Evolutionary conservation across 2,888 invertebrate species (phyloP).

Genomic region (Amorpha juglandis): DNA sequence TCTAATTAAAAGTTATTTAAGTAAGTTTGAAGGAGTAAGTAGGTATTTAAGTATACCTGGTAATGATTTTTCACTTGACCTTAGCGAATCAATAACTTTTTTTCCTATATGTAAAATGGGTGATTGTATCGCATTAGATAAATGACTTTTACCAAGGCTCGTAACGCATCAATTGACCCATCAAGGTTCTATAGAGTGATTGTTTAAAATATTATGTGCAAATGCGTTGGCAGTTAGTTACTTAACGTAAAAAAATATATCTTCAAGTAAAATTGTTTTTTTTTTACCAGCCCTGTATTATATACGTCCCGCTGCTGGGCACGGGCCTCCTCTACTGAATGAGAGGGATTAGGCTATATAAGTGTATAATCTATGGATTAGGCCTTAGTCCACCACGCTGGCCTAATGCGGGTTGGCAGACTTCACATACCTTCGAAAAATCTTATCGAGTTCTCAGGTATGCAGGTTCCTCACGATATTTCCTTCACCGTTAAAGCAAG

Average conservation of each 20-base stretch:
- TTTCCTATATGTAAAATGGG: slow-evolving; percentile 11
- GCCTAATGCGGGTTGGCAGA: too few species aligned
- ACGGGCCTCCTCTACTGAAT: too few species aligned
- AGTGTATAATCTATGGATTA: too few species aligned
- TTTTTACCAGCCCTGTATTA: too few species aligned
- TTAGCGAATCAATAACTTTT: slow-evolving; percentile 5
- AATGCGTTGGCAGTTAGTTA: not conserved
- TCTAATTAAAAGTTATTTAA: not conserved
- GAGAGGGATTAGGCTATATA: too few species aligned
- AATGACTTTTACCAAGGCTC: slow-evolving; percentile 23
- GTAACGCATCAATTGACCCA: slow-evolving; percentile 22
- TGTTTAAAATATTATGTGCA: slow-evolving; percentile 18
- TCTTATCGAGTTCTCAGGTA: too few species aligned
- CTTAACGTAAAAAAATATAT: not conserved
- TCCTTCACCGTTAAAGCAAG: too few species aligned
- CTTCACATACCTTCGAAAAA: too few species aligned
- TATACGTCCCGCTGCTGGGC: not conserved
- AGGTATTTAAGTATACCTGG: not conserved
- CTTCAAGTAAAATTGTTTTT: too few species aligned
- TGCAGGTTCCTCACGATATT: too few species aligned
- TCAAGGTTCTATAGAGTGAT: slow-evolving; percentile 22
- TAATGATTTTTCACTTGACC: not conserved
- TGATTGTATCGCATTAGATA: slow-evolving; percentile 14
- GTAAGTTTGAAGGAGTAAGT: not conserved
- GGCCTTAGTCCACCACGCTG: too few species aligned